Evolutionary conservation across 2,888 invertebrate species (phyloP).

Genomic region (Ferdinandea cuprea): DNA sequence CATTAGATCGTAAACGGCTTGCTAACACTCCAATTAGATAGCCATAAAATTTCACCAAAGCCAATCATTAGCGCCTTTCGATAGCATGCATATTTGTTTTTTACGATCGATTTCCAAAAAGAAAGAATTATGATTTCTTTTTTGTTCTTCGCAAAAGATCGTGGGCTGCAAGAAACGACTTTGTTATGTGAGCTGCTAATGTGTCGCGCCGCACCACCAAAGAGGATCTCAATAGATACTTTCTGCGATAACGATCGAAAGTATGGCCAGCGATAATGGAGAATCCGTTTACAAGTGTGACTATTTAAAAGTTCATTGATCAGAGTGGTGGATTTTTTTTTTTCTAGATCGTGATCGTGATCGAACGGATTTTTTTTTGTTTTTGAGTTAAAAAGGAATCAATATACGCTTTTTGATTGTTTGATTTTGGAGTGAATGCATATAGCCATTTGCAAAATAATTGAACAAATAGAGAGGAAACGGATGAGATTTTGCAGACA

Average conservation of each 20-base stretch:
- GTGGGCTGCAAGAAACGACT: conserved; percentile 35
- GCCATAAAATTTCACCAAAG: conserved; percentile 54
- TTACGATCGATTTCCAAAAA: conserved; percentile 46
- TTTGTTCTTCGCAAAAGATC: neutral
- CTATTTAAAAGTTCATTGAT: conserved; percentile 36
- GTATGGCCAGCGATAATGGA: conserved; percentile 19
- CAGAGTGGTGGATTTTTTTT: conserved; percentile 7
- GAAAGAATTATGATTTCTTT: neutral
- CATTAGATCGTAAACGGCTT: conserved; percentile 48
- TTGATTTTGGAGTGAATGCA: neutral
- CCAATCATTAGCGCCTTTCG: conserved; percentile 52
- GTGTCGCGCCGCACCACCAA: neutral
- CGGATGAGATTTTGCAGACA: conserved; percentile 29
- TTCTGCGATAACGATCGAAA: conserved; percentile 13
- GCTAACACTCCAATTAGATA: conserved; percentile 46
- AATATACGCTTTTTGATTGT: conserved; percentile 1
- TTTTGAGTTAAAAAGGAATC: conserved; percentile 13
- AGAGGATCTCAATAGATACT: neutral
- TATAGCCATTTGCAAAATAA: conserved; percentile 27
- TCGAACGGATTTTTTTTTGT: conserved; percentile 17
- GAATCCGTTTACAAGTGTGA: conserved; percentile 26
- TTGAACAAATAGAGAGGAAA: conserved; percentile 39
- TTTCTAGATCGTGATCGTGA: conserved; percentile 21
- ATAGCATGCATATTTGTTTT: conserved; percentile 31
- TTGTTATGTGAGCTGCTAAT: conserved; percentile 30